phyloP scores from a whole-genome alignment of 1,140 invertebrate species.

The Thrips palmi region DNA sequence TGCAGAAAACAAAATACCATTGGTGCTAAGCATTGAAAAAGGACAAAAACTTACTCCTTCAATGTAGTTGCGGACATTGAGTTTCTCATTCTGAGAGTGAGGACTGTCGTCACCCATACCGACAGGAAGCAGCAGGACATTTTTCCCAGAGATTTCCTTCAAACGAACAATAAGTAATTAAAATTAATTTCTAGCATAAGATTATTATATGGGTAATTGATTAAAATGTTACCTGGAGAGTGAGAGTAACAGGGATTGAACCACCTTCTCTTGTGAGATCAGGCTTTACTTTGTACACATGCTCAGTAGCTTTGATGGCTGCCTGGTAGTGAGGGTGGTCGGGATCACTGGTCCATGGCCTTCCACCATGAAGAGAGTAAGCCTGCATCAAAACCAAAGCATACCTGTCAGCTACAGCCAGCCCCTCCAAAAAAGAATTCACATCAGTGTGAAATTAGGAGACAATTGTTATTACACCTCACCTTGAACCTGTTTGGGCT shows the following conservation, averaged over 20 bases:
- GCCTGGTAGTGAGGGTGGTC: constrained; percentile 83
- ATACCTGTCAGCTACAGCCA: neutral
- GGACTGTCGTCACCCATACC: constrained; percentile 90
- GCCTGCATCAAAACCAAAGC: constrained; percentile 22
- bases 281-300: constrained; percentile 82
- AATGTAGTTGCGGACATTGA: constrained; percentile 83
- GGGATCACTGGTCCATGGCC: constrained; percentile 82
- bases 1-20: constrained; percentile 10
- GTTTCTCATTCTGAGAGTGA: constrained; percentile 96
- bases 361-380: constrained; percentile 55
- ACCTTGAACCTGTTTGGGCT: constrained; percentile 79
- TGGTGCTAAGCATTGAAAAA: constrained; percentile 6
- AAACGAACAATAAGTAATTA: constrained; percentile 21
- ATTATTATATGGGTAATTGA: constrained; percentile 3
- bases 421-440: neutral
- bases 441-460: constrained; percentile 7
- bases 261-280: constrained; percentile 92
- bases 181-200: constrained; percentile 2
- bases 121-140: constrained; percentile 79
- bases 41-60: constrained; percentile 54
- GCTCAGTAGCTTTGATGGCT: constrained; percentile 65
- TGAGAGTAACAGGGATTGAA: constrained; percentile 88
- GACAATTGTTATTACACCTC: constrained; percentile 13
- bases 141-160: constrained; percentile 78
- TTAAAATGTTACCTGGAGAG: constrained; percentile 32